phyloP scores from a whole-genome alignment of 2,797 vertebrate species.

The Catharus ustulatus region DNA sequence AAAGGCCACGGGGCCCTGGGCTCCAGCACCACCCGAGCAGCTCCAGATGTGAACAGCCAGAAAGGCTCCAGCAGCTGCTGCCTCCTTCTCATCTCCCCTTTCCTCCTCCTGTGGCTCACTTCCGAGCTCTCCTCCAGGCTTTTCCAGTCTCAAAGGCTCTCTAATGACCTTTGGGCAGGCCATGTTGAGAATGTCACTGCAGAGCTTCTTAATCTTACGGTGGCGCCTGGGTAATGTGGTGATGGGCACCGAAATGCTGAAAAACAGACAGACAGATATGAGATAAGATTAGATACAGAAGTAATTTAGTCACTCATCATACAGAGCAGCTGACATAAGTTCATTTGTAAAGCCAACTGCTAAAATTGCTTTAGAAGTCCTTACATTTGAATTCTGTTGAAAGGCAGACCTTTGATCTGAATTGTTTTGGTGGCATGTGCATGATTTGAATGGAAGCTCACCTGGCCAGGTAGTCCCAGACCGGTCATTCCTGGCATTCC shows the following conservation, averaged over 20 bases:
- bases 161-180: slow-evolving; percentile 34
- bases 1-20: neutral
- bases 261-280: slow-evolving; percentile 67
- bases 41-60: neutral
- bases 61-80: neutral
- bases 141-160: neutral
- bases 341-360: slow-evolving; percentile 62
- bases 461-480: slow-evolving; percentile 49
- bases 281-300: slow-evolving; percentile 60
- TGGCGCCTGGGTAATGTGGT: slow-evolving; percentile 61
- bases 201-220: slow-evolving; percentile 52
- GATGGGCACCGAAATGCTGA: slow-evolving; percentile 61
- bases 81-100: neutral
- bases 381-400: slow-evolving; percentile 52
- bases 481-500: slow-evolving; percentile 45
- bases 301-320: slow-evolving; percentile 63
- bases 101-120: neutral
- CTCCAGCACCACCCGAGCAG: neutral
- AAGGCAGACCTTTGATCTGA: slow-evolving; percentile 67
- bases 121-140: fast-evolving
- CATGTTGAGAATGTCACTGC: slow-evolving; percentile 28
- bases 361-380: slow-evolving; percentile 55
- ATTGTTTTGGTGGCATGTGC: slow-evolving; percentile 57
- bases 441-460: slow-evolving; percentile 62
- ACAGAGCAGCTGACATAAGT: slow-evolving; percentile 63